phyloP scores from a whole-genome alignment of 2,113 vertebrate species.

The Lutjanus erythropterus region DNA sequence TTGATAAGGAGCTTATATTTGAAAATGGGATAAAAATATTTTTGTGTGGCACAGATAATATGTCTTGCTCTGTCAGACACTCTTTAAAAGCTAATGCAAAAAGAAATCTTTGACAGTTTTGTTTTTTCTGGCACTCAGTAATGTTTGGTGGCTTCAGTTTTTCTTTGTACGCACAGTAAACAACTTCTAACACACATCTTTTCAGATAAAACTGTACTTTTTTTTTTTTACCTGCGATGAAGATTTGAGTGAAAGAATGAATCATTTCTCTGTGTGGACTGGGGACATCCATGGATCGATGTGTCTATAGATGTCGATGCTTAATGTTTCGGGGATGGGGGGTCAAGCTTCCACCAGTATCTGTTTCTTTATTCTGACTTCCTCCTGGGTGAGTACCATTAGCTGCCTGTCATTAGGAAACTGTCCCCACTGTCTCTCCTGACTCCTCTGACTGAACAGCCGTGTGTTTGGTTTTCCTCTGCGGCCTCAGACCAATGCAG shows the following conservation, averaged over 20 bases:
- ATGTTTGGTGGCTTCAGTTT: neutral
- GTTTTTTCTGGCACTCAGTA: neutral
- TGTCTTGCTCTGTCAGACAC: neutral
- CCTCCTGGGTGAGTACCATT: neutral
- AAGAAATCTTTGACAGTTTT: neutral
- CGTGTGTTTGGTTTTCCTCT: slow-evolving; percentile 18
- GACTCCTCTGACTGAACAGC: slow-evolving; percentile 5
- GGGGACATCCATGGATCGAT: neutral
- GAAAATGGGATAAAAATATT: neutral
- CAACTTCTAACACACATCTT: neutral
- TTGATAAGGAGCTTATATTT: neutral
- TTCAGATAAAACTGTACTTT: neutral
- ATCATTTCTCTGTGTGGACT: neutral
- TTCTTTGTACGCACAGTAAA: neutral
- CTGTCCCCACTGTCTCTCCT: slow-evolving; percentile 8
- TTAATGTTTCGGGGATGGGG: neutral
- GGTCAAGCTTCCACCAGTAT: neutral
- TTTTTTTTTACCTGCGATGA: neutral
- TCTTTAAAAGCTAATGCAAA: neutral
- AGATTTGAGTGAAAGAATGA: neutral
- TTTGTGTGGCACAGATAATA: neutral
- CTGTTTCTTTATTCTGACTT: slow-evolving; percentile 3
- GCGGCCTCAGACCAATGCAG: slow-evolving; percentile 33
- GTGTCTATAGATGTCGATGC: neutral
- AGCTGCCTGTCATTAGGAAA: neutral